A percentile compares a stretch with the other conserved stretches of the same genome.
Evolutionary conservation across 1,140 invertebrate genomes (phyloP).

Genomic region (Megalopta genalis): DNA sequence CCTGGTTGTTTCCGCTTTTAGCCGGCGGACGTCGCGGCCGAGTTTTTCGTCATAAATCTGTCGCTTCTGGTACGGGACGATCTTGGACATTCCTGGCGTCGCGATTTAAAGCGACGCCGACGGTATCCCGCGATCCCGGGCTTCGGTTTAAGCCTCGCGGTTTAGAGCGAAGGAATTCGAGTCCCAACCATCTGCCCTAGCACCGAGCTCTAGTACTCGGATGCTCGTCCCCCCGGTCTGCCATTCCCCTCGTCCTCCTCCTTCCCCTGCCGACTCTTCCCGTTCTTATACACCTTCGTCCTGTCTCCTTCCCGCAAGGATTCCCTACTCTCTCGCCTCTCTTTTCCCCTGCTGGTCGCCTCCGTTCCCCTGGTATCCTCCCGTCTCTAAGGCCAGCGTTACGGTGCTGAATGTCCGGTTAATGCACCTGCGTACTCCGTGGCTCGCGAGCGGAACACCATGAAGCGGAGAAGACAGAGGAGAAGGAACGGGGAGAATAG

Average conservation of each 20-base stretch:
- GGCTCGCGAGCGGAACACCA: conserved; percentile 61
- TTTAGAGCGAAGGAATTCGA: conserved; percentile 63
- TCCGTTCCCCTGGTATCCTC: conserved; percentile 38
- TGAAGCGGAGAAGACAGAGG: conserved; percentile 50
- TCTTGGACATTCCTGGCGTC: conserved; percentile 6
- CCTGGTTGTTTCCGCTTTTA: background rate
- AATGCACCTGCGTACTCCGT: conserved; percentile 75
- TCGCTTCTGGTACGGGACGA: background rate
- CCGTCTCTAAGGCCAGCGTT: conserved; percentile 67
- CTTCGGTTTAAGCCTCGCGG: conserved; percentile 51
- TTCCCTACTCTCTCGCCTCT: conserved; percentile 21
- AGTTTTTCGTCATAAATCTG: background rate
- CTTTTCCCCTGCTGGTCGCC: background rate
- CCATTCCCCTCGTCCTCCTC: too few species aligned
- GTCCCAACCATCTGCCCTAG: conserved; percentile 63
- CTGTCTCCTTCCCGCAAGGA: conserved; percentile 15
- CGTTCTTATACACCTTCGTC: conserved; percentile 24
- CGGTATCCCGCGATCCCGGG: conserved; percentile 20
- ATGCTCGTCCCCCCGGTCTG: background rate
- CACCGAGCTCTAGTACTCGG: conserved; percentile 54
- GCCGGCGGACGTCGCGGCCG: background rate
- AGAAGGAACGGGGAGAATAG: conserved; percentile 48
- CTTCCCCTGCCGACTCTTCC: background rate
- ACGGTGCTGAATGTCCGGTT: conserved; percentile 77
- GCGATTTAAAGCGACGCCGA: conserved; percentile 24